Evolutionary conservation across 2,113 vertebrate genomes (phyloP).

Genomic region (Dromiciops gliroides): DNA sequence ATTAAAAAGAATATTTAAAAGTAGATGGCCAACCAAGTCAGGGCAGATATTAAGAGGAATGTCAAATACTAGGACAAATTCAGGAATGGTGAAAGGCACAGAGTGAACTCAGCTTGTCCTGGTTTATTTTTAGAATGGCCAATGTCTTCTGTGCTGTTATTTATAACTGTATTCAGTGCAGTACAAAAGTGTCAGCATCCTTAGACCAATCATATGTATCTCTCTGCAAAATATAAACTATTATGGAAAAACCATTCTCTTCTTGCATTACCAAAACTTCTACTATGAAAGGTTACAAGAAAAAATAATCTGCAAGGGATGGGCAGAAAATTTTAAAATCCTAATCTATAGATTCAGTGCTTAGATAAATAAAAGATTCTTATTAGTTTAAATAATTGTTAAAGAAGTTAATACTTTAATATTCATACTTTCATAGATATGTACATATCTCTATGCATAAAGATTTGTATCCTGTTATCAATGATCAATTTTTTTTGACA

Average conservation of each 20-base stretch:
- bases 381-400: background rate
- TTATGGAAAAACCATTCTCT: background rate
- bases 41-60: background rate
- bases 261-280: background rate
- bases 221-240: background rate
- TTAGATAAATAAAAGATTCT: background rate
- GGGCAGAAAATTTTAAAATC: constrained; percentile 1
- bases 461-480: background rate
- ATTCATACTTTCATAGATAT: background rate
- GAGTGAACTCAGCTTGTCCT: background rate
- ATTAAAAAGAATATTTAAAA: background rate
- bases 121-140: rapidly evolving
- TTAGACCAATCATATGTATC: background rate
- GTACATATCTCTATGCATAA: background rate
- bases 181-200: background rate
- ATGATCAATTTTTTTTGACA: background rate
- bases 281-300: background rate
- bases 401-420: constrained; percentile 35
- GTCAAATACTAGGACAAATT: background rate
- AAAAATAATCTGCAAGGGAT: background rate
- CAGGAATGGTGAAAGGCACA: background rate
- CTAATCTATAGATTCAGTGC: background rate
- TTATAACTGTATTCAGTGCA: background rate
- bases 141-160: background rate
- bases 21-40: background rate